These are phyloP conservation scores for Myrmophylax atrothorax DNA, from an alignment of 2,113 vertebrate species.

Conservation along the genomic window DNA sequence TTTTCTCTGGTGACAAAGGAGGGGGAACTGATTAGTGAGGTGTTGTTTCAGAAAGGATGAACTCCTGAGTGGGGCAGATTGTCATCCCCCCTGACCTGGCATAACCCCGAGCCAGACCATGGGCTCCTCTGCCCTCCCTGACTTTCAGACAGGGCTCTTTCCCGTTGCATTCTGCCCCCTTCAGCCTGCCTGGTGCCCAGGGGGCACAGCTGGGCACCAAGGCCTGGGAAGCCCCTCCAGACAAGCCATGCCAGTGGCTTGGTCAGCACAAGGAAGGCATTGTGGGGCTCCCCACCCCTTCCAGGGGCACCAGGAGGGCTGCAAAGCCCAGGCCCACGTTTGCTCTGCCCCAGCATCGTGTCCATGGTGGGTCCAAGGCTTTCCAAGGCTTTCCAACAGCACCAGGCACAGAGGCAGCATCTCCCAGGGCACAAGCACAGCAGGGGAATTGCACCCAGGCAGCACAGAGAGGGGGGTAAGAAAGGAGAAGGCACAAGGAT, in stretches of 20 bases:
- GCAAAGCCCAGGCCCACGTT: neutral
- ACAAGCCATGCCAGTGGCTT: neutral
- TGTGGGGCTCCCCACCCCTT: neutral
- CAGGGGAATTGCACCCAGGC: neutral
- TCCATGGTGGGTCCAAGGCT: neutral
- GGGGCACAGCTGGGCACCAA: neutral
- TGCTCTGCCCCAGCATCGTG: neutral
- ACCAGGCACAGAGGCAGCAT: neutral
- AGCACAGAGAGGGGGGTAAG: neutral
- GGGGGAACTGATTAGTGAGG: conserved; percentile 13
- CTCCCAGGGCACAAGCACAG: neutral
- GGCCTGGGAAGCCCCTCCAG: neutral
- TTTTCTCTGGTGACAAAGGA: conserved; percentile 47
- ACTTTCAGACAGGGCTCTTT: neutral
- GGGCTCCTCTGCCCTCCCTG: neutral
- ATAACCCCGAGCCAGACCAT: neutral
- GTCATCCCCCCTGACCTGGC: neutral
- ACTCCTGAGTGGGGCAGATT: neutral
- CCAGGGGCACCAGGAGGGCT: neutral
- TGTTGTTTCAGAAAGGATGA: conserved; percentile 37
- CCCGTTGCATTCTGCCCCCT: neutral
- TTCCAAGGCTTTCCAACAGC: neutral
- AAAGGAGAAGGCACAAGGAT: neutral
- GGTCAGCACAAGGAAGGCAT: neutral
- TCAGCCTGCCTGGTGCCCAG: neutral